These are phyloP conservation scores for Blastobasis adustella DNA, from an alignment of 2,888 invertebrate species.

Conservation along the genomic window DNA sequence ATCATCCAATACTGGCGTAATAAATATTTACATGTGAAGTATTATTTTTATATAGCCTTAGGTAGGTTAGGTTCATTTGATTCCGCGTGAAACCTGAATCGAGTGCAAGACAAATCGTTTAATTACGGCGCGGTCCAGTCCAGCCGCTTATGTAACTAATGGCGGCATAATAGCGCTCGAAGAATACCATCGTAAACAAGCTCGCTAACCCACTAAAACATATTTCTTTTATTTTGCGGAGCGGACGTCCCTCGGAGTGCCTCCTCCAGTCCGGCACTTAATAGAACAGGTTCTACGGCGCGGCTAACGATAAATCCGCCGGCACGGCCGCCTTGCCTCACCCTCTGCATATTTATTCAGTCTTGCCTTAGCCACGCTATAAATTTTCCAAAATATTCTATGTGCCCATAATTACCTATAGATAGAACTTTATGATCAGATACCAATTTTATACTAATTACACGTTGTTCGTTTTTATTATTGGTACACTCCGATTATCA, in stretches of 20 bases:
- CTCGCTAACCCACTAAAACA: constrained; percentile 74
- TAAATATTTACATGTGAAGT: too few species aligned
- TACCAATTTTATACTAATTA: too few species aligned
- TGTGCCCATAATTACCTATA: background rate
- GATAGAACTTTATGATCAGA: too few species aligned
- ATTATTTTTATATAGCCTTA: too few species aligned
- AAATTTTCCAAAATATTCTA: constrained; percentile 23
- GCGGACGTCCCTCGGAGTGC: constrained; percentile 44
- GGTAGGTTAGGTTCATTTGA: too few species aligned
- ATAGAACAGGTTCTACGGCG: constrained; percentile 63
- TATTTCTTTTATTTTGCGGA: constrained; percentile 71
- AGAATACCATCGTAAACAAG: constrained; percentile 68
- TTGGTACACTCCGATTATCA: too few species aligned
- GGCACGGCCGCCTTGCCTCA: constrained; percentile 34
- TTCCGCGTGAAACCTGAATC: constrained; percentile 7
- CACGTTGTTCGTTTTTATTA: too few species aligned
- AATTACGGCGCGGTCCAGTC: constrained; percentile 43
- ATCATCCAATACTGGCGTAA: too few species aligned
- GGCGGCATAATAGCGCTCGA: constrained; percentile 55
- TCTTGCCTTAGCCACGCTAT: constrained; percentile 25
- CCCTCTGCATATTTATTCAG: constrained; percentile 50
- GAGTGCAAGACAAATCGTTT: constrained; percentile 49
- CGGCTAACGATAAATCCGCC: constrained; percentile 62
- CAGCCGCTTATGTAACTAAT: constrained; percentile 59
- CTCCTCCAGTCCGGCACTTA: constrained; percentile 39